Base-by-base conservation (phyloP, 2,113 vertebrate species). In the Albula goreensis region DNA sequence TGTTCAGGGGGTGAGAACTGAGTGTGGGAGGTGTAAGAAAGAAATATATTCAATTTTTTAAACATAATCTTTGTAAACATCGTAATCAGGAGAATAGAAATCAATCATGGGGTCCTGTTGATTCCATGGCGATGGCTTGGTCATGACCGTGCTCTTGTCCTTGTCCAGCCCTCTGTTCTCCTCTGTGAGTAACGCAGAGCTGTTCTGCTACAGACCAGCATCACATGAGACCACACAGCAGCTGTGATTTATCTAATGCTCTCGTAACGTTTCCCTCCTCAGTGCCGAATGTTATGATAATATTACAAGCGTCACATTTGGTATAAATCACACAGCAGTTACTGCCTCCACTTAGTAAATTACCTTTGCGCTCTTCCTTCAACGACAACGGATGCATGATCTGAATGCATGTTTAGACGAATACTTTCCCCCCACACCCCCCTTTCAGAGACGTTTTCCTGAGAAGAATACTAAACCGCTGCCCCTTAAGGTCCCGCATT, bases 291-390 rank as follows among this genome's bases (percentile, higher is more conserved):
- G 88, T 92, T 90, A 74, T 90, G 90, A 88, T 81, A 85, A 88
- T 89, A 91, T 90, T 90, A 91, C 81, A 74, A 87, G 90, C 89
- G 86, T 92, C 89, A 90, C 86, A 90, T 89, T 90, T 89, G 86
- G 82, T 89, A 91, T 92, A 92, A 92, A 91, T 91, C 91, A 90
- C 87, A 74, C 60, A 80, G 82, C 82, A 74, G 70, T 90, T 88
- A 88, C 78, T 74, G 70, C 83, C 82, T 90, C 88, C 89, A 91
- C 90, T 92, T 90, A 90, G 86, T 86, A 90, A 92, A 91, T 91
- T 90, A 90, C 89, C 87, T 88, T 74, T 83, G 79, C 87, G 52
- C 83, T 85, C 56, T 83, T 85, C 25, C 82, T 87, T 57, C 6
- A 82, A 86, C 87, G 74, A 82, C 85, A 22, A 74, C 51, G 66